These are phyloP conservation scores for Calyptommatus sinebrachiatus DNA, from an alignment of 2,113 vertebrate genomes.

Conservation along the genomic window DNA sequence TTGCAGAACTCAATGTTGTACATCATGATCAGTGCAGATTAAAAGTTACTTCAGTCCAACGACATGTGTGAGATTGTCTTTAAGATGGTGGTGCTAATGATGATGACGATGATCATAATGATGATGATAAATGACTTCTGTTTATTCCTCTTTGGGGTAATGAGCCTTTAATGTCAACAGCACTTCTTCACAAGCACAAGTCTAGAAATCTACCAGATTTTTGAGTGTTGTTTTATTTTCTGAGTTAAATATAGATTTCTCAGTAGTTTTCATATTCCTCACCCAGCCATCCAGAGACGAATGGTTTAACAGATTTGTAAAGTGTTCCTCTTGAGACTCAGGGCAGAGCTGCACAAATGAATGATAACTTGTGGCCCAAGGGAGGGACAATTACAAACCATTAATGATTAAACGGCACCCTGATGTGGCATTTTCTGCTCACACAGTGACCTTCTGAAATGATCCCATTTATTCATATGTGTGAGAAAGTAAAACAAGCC, in stretches of 20 bases:
- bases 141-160: conserved; percentile 17
- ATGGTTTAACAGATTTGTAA: neutral
- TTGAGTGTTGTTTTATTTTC: neutral
- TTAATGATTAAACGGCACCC: neutral
- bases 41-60: conserved; percentile 15
- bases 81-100: conserved; percentile 4
- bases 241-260: neutral
- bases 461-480: neutral
- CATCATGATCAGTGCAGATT: conserved; percentile 22
- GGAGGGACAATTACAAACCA: neutral
- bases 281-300: neutral
- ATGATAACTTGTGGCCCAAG: neutral
- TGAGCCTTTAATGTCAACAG: conserved; percentile 33
- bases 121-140: conserved; percentile 27
- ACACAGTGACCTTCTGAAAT: neutral
- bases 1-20: conserved; percentile 33
- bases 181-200: neutral
- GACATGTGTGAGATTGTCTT: conserved; percentile 7
- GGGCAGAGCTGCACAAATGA: neutral
- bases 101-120: conserved; percentile 6
- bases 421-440: neutral
- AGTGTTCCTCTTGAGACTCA: neutral
- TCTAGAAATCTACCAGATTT: conserved; percentile 13
- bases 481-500: neutral
- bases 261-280: neutral